Percentiles rank a stretch among this genome's conserved stretches.
phyloP scores from a whole-genome alignment of 2,113 vertebrate species.

The Corythornis vintsioides region DNA sequence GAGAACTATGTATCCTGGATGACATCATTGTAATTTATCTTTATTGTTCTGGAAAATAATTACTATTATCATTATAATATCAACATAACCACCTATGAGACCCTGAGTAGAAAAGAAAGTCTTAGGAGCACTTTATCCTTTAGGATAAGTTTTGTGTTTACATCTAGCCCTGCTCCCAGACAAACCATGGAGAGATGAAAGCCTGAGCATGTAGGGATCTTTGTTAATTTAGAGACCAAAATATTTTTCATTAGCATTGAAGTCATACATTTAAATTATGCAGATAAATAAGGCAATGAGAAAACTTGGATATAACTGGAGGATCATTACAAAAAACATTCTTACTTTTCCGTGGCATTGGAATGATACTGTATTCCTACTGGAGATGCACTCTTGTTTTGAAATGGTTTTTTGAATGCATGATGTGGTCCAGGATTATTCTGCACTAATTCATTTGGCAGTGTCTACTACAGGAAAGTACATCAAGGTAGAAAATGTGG shows the following conservation, averaged over 20 bases:
- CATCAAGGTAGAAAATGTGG: neutral
- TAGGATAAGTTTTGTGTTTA: neutral
- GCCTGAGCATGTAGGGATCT: neutral
- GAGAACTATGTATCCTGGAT: neutral
- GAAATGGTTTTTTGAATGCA: neutral
- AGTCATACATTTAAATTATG: neutral
- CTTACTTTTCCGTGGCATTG: neutral
- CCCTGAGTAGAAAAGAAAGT: neutral
- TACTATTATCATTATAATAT: neutral
- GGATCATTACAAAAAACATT: neutral
- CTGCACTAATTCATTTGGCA: neutral
- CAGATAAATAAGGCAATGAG: neutral
- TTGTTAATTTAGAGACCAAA: neutral
- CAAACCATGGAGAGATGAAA: neutral
- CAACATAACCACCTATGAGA: neutral
- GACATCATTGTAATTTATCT: neutral
- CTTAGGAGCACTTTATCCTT: neutral
- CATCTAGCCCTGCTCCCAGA: neutral
- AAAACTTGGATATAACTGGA: neutral
- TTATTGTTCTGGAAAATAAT: neutral
- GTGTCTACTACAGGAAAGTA: neutral
- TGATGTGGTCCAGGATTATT: neutral
- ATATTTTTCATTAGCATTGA: neutral
- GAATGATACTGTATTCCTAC: neutral
- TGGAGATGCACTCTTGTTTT: neutral